Evolutionary conservation across 2,113 vertebrate genomes (phyloP).

Genomic region (Gnathonemus echidnorhynchus): DNA sequence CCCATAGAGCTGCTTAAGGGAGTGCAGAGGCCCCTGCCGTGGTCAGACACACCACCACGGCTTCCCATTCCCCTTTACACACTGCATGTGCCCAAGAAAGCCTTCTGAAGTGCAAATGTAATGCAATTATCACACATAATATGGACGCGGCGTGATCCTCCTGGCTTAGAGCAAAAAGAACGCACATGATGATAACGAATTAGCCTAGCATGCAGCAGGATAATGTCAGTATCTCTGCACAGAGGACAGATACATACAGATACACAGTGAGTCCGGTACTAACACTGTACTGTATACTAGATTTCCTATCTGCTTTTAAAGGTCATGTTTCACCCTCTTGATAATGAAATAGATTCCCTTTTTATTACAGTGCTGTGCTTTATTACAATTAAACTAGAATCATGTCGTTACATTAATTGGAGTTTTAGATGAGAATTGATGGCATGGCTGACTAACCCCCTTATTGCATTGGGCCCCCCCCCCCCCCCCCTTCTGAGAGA

Average conservation of each 20-base stretch:
- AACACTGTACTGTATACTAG: background rate
- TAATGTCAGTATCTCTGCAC: background rate
- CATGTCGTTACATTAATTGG: constrained; percentile 6
- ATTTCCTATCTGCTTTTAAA: background rate
- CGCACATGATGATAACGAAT: background rate
- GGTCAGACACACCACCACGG: background rate
- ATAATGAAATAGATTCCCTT: background rate
- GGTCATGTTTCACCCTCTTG: background rate
- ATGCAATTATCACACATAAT: background rate
- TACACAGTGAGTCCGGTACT: background rate
- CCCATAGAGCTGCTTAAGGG: background rate
- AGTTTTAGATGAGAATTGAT: constrained; percentile 2
- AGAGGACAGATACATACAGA: background rate
- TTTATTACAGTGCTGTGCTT: background rate
- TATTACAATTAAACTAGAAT: background rate
- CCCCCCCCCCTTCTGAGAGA: background rate
- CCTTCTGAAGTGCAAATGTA: background rate
- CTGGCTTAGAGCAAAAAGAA: background rate
- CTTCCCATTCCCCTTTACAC: background rate
- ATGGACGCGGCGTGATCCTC: background rate
- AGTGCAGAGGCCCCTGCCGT: background rate
- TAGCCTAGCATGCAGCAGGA: background rate
- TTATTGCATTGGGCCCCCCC: background rate
- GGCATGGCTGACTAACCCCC: background rate
- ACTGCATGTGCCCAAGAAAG: background rate